Base-by-base conservation (phyloP, 2,797 vertebrate species). In the Tokudaia muenninki region DNA sequence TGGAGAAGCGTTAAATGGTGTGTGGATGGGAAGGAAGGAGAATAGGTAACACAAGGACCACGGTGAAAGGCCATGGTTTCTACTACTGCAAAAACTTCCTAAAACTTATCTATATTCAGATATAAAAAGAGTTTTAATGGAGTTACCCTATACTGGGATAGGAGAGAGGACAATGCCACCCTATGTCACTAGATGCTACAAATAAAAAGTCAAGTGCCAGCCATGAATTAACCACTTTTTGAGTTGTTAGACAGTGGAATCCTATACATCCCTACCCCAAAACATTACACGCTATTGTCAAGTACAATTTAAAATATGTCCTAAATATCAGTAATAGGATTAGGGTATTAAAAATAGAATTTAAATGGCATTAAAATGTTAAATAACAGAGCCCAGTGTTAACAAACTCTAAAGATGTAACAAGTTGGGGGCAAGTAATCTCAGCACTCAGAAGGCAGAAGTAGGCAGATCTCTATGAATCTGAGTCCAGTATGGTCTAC, bases 341-440 rank as follows among this genome's bases (percentile, higher is more conserved):
- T 44, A 86, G 14, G 95, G 63, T 70, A 75, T 65, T 57, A 95
- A 55, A 74, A 31, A 22, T 17, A 90, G 34, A 78, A 93, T 91
- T 83, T 96, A 90, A 75, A 70, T n/a, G 67, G 16, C 34, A n/a
- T 70, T n/a, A 70, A n/a, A 70, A n/a, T n/a, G 63, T 34, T 34
- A 67, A 70, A 70, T 70, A 70, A 82, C 79, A 96, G 59, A 78
- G n/a, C 8, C 61, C 67, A 70, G 2, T 14, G 21, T 57, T 34
- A 94, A 90, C 6, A 90, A 95, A 88, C 1, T 47, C 26, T 88
- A 67, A 90, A 90, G 59, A 90, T 91, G 89, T 70, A 95, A 78
- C 1, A 72, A 93, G 88, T 37, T 75, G 12, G 37, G 34, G 16
- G 16, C 34, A 70, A n/a, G 34, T n/a, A n/a, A n/a, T n/a, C 34